phyloP scores from a whole-genome alignment of 2,113 vertebrate genomes.

The Sebastes fasciatus region DNA sequence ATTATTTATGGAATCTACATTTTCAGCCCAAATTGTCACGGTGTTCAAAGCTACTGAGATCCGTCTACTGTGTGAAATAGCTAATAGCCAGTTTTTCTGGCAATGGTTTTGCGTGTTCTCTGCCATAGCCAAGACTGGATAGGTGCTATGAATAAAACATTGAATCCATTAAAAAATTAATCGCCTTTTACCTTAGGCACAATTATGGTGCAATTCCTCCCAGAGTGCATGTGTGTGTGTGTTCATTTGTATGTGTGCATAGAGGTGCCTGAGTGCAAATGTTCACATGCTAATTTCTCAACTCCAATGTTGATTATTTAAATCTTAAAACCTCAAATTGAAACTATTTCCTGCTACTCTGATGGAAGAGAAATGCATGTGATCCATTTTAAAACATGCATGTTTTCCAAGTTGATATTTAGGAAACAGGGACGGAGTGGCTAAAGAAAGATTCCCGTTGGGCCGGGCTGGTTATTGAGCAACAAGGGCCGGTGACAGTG shows the following conservation, averaged over 20 bases:
- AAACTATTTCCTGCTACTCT: conserved; percentile 3
- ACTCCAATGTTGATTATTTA: conserved; percentile 17
- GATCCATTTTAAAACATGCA: not conserved
- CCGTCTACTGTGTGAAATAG: conserved; percentile 28
- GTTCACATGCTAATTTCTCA: conserved; percentile 18
- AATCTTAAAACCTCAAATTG: conserved; percentile 7
- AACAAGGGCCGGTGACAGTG: no score
- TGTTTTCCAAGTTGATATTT: conserved; percentile 29
- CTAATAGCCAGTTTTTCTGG: conserved; percentile 64
- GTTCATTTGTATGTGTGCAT: conserved; percentile 17
- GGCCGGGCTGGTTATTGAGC: no score
- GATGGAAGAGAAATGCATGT: not conserved
- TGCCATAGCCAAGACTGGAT: conserved; percentile 69
- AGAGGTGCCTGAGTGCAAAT: conserved; percentile 20
- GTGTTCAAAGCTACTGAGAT: conserved; percentile 33
- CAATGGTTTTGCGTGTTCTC: conserved; percentile 44
- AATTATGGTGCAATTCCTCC: conserved; percentile 80
- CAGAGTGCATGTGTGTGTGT: conserved; percentile 26
- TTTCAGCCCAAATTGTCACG: conserved; percentile 23
- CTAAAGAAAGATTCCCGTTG: no score
- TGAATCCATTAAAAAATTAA: conserved; percentile 85
- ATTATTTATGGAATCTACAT: conserved; percentile 28
- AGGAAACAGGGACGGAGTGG: conserved; percentile 10
- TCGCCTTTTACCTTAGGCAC: conserved; percentile 80
- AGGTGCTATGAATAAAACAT: conserved; percentile 85